phyloP scores from a whole-genome alignment of 1,140 invertebrate genomes.

The Palaemon carinicauda region DNA sequence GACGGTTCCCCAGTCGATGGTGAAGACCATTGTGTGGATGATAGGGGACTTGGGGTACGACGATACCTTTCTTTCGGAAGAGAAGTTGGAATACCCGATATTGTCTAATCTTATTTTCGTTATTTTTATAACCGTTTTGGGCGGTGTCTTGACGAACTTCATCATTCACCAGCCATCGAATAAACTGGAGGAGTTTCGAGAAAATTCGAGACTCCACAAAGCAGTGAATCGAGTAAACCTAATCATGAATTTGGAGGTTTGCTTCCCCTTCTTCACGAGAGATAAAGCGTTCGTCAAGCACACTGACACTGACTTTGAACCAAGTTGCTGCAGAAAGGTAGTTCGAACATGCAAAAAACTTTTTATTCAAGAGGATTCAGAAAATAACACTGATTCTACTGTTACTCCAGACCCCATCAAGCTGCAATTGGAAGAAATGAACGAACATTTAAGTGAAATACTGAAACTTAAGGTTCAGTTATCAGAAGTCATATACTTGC shows the following conservation, averaged over 20 bases:
- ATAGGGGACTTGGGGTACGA: constrained; percentile 55
- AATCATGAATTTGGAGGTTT: constrained; percentile 31
- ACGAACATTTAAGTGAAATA: constrained; percentile 9
- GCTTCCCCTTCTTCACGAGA: constrained; percentile 19
- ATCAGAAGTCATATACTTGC: too few relatives aligned
- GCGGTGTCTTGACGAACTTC: constrained; percentile 47
- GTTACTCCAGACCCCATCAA: not conserved
- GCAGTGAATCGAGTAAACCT: constrained; percentile 24
- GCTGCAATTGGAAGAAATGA: not conserved
- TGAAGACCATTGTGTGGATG: constrained; percentile 57
- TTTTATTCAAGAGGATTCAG: constrained; percentile 7
- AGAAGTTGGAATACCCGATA: constrained; percentile 35
- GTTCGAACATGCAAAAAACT: constrained; percentile 24
- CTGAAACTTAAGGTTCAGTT: too few relatives aligned
- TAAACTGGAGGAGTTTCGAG: constrained; percentile 39
- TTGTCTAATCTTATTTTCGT: constrained; percentile 51
- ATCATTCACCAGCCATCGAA: constrained; percentile 44
- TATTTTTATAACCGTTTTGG: constrained; percentile 47
- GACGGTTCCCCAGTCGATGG: constrained; percentile 31
- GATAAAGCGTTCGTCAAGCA: not conserved
- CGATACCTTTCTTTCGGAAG: constrained; percentile 41
- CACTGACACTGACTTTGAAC: not conserved
- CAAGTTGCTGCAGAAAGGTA: not conserved
- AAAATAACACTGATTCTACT: not conserved
- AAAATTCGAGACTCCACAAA: constrained; percentile 24